A percentile compares a stretch with the other conserved stretches of the same genome.
phyloP scores from a whole-genome alignment of 2,888 invertebrate genomes.

The Odontocolon sp. region DNA sequence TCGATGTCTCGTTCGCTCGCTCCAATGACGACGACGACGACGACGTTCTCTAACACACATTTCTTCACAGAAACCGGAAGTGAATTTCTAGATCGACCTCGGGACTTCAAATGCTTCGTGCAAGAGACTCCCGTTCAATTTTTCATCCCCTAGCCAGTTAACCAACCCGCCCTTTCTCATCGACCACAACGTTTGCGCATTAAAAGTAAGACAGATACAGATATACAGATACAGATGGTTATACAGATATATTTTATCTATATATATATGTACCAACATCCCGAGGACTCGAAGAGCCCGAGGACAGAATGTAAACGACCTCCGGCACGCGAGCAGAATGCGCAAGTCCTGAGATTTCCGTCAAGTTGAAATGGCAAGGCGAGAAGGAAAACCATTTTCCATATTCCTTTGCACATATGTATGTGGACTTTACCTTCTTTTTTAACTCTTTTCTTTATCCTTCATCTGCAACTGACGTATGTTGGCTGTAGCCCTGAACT shows the following conservation, averaged over 20 bases:
- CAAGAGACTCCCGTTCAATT: background rate
- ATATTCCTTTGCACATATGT: background rate
- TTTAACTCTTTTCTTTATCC: background rate
- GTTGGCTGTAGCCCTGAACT: background rate
- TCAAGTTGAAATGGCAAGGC: background rate
- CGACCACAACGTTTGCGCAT: background rate
- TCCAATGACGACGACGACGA: conserved; percentile 9
- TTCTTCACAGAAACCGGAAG: conserved; percentile 23
- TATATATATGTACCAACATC: background rate
- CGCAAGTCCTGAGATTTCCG: background rate
- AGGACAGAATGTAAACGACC: conserved; percentile 30
- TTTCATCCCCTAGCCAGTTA: background rate
- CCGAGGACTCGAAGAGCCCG: conserved; percentile 1
- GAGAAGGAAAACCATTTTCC: conserved; percentile 33
- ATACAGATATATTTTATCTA: conserved; percentile 3
- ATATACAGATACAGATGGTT: too few species aligned
- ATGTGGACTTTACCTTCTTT: conserved; percentile 1
- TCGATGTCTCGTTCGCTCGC: conserved; percentile 34
- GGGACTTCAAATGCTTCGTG: background rate
- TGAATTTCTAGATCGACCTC: conserved; percentile 23
- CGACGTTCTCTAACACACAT: conserved; percentile 5
- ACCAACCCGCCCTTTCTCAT: background rate
- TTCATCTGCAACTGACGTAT: background rate
- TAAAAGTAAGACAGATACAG: background rate
- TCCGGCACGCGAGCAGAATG: conserved; percentile 33